phyloP scores from a whole-genome alignment of 2,888 invertebrate genomes.

The Tanypteryx hageni region DNA sequence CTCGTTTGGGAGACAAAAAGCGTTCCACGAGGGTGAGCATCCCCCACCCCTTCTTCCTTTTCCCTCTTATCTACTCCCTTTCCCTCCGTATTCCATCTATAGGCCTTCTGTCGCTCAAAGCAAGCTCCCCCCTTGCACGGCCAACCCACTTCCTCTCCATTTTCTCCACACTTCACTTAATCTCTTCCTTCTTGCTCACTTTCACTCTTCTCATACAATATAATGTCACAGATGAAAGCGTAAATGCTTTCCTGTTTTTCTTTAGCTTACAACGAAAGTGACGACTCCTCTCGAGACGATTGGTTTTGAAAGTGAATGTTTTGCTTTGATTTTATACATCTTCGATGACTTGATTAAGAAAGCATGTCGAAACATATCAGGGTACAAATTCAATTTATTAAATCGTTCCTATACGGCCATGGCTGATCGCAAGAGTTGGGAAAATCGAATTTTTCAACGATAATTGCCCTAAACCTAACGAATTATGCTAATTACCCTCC shows the following conservation, averaged over 20 bases:
- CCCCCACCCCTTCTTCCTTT: neutral
- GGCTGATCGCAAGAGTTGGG: too few relatives aligned
- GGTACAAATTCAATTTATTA: too few relatives aligned
- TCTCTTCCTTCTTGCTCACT: neutral
- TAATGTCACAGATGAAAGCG: neutral
- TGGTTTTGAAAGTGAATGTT: too few relatives aligned
- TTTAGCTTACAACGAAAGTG: too few relatives aligned
- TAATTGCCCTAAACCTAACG: too few relatives aligned
- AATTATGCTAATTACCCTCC: too few relatives aligned
- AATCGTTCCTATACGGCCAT: too few relatives aligned
- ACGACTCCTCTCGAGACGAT: too few relatives aligned
- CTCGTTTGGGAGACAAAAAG: neutral
- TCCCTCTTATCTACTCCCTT: neutral
- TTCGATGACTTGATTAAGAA: too few relatives aligned
- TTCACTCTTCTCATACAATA: neutral
- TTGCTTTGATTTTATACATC: too few relatives aligned
- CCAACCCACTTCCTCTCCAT: neutral
- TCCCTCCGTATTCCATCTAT: neutral
- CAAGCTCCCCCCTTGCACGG: neutral
- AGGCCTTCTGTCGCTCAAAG: conserved; percentile 23
- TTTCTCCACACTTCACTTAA: neutral
- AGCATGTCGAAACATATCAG: too few relatives aligned
- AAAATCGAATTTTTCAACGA: too few relatives aligned
- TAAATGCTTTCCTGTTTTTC: neutral
- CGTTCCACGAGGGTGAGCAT: conserved; percentile 19